Percentiles rank a stretch among this genome's conserved stretches.
Conservation (phyloP, 2,797 vertebrate species). For the Pelobates cultripes region DNA sequence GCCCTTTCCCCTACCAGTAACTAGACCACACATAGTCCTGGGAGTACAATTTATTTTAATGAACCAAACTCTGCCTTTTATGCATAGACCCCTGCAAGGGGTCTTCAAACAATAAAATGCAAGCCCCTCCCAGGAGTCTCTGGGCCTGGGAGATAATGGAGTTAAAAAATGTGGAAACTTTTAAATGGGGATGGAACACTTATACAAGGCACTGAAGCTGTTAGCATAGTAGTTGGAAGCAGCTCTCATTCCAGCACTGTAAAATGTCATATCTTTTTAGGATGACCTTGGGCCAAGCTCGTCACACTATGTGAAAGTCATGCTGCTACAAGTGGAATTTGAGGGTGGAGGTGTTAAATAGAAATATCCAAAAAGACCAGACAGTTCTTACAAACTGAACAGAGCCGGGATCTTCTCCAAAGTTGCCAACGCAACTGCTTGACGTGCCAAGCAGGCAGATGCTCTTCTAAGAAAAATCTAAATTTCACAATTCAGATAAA, state of each 20-base stretch:
- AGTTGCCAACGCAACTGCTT: constrained; percentile 11
- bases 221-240: not conserved
- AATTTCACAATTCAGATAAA: constrained; percentile 14
- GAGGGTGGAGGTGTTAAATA: constrained; percentile 48
- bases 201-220: too few species aligned
- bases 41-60: too few species aligned
- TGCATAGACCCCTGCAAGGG: too few species aligned
- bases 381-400: constrained; percentile 35
- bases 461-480: not conserved
- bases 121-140: too few species aligned
- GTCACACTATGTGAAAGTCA: constrained; percentile 14
- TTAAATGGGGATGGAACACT: too few species aligned
- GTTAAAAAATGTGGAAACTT: too few species aligned
- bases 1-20: too few species aligned
- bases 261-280: constrained; percentile 8
- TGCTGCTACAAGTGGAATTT: constrained; percentile 19
- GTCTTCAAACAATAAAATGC: too few species aligned
- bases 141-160: too few species aligned
- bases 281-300: constrained; percentile 25
- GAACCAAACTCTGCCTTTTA: too few species aligned
- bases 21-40: too few species aligned
- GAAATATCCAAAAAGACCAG: constrained; percentile 47
- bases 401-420: constrained; percentile 12
- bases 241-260: constrained; percentile 3
- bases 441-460: constrained; percentile 37